Base-by-base conservation (phyloP, 1,140 invertebrate genomes). In the Meloidogyne floridensis region DNA sequence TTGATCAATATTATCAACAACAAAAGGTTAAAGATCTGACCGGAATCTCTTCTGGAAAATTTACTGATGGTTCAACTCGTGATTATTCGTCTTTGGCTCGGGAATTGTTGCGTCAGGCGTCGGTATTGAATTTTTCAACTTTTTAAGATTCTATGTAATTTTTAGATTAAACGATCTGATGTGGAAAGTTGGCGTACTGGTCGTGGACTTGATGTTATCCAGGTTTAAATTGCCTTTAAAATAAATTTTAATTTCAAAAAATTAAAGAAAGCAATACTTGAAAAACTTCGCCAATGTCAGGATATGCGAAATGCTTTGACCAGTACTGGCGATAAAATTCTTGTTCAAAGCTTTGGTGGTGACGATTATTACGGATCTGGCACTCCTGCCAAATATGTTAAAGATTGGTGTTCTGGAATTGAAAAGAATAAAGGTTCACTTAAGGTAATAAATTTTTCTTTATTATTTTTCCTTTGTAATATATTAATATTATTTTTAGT, bases 1-100 rank as follows among this genome's bases (percentile, higher is more conserved):
- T 87, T 32, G 85, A 86, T 75, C 85, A 86, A 20, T 86, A 82
- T 70, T 86, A 86, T 69, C 85, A 86, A 74, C 86, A 81, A 74
- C 54, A 80, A 15, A 86, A 86, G 72, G 81, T 86, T n/a, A 80
- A 76, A 42, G 85, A 86, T 77, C 42, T 86, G 8, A 73, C 80
- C 11, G 85, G 85, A 20, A 65, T 80, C 15, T 81, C 78, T 6
- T 81, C 80, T 65, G 85, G 75, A 13, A 82, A 84, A 43, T 82
- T 84, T 77, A 80, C 81, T 18, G 83, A 87, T n/a, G 81, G 71
- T 13, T 80, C 78, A 5, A 84, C 75, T n/a, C 70, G 75, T 51
- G 59, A 87, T 56, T 81, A 82, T 71, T 85, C 86, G 47, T 72
- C 73, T 42, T 72, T 86, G 56, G 85, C 85, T 2, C 77, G 80